Evolutionary conservation across 2,113 vertebrate species (phyloP).

Genomic region (Phoenicopterus ruber): DNA sequence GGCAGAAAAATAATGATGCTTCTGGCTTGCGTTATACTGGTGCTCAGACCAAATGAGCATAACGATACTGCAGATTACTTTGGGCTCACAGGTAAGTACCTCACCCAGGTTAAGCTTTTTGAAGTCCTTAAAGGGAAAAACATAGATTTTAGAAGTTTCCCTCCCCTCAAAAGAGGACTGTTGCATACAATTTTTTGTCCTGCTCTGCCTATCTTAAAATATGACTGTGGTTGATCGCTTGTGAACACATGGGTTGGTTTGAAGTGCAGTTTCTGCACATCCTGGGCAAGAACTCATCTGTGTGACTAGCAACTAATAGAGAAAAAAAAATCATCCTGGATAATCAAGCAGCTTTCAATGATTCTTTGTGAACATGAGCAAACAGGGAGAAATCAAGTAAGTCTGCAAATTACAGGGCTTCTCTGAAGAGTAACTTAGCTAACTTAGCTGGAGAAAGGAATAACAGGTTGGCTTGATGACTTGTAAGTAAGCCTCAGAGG

Average conservation of each 20-base stretch:
- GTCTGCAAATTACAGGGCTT: neutral
- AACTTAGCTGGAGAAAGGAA: neutral
- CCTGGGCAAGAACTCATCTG: neutral
- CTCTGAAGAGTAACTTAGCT: neutral
- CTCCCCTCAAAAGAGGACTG: rapidly evolving
- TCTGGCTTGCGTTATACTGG: neutral
- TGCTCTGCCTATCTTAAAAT: neutral
- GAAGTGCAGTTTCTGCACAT: neutral
- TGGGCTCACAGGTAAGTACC: neutral
- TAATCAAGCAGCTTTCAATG: neutral
- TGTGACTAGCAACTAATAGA: neutral
- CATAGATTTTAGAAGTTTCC: neutral
- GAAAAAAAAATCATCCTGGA: neutral
- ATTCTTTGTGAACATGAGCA: neutral
- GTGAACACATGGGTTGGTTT: neutral
- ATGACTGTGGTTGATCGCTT: neutral
- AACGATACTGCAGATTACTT: neutral
- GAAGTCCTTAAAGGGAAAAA: neutral
- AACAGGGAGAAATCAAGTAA: neutral
- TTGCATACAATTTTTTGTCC: neutral
- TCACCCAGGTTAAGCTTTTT: neutral
- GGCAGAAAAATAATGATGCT: neutral
- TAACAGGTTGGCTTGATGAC: neutral
- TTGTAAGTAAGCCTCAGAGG: neutral
- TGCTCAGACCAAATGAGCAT: neutral